Conservation (phyloP, 1,140 invertebrate species). For the Cephus cinctus region DNA sequence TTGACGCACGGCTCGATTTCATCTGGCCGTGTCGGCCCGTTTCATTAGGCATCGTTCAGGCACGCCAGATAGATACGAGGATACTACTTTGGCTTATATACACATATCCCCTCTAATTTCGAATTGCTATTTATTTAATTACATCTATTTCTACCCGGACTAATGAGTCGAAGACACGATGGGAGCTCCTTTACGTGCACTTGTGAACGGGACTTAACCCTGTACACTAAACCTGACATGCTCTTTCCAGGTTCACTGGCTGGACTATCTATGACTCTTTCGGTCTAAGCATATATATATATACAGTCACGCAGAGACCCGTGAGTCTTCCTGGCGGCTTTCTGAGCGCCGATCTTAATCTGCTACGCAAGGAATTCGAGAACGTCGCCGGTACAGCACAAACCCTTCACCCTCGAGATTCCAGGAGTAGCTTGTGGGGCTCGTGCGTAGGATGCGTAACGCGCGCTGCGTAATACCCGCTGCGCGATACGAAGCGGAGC, state of each 20-base stretch:
- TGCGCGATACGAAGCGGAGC: background rate
- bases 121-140: slow-evolving; percentile 36
- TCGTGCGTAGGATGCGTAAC: slow-evolving; percentile 13
- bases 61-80: background rate
- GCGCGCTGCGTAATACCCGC: slow-evolving; percentile 29
- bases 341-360: slow-evolving; percentile 42
- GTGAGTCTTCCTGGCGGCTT: too few relatives aligned
- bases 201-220: too few relatives aligned
- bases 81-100: background rate
- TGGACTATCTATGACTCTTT: too few relatives aligned
- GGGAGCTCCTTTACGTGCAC: too few relatives aligned
- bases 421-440: background rate
- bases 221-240: too few relatives aligned
- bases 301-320: too few relatives aligned
- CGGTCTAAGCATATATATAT: too few relatives aligned
- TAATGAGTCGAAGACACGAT: too few relatives aligned
- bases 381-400: slow-evolving; percentile 17
- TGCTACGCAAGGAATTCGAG: slow-evolving; percentile 33
- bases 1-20: background rate
- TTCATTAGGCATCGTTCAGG: slow-evolving; percentile 1
- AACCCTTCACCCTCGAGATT: slow-evolving; percentile 11
- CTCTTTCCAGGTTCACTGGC: too few relatives aligned
- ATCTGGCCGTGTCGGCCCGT: background rate
- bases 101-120: slow-evolving; percentile 4
- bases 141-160: too few relatives aligned